Percentiles rank a stretch among this genome's conserved stretches.
phyloP scores from a whole-genome alignment of 2,888 invertebrate species.

The Esperia sulphurella region DNA sequence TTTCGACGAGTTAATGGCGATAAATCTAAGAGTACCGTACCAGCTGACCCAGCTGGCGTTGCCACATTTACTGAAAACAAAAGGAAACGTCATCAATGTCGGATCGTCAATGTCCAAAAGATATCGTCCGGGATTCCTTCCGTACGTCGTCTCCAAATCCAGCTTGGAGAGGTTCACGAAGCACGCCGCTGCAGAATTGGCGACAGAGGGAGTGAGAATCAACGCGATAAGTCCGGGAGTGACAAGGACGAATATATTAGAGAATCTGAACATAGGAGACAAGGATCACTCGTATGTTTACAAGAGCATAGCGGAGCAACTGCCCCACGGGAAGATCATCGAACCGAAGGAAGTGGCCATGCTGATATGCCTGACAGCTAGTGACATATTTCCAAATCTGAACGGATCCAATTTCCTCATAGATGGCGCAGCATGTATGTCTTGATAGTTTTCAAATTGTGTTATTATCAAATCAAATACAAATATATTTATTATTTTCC shows the following conservation, averaged over 20 bases:
- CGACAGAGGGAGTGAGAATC: conserved; percentile 39
- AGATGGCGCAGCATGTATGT: conserved; percentile 35
- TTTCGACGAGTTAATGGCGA: conserved; percentile 43
- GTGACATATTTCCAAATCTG: conserved; percentile 41
- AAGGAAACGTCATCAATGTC: conserved; percentile 46
- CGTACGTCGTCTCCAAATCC: conserved; percentile 36
- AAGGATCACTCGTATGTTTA: conserved; percentile 19
- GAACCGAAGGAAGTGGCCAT: conserved; percentile 40
- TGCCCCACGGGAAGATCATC: conserved; percentile 31
- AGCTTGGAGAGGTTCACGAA: conserved; percentile 38
- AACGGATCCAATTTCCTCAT: conserved; percentile 41
- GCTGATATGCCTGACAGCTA: conserved; percentile 40
- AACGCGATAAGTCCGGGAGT: conserved; percentile 43
- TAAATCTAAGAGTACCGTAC: conserved; percentile 45
- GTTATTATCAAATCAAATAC: not conserved
- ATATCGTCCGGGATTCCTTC: conserved; percentile 34
- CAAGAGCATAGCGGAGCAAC: conserved; percentile 20
- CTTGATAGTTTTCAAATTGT: not conserved
- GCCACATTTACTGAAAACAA: conserved; percentile 40
- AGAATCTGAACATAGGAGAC: conserved; percentile 27
- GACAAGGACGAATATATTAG: conserved; percentile 36
- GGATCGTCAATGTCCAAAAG: conserved; percentile 34
- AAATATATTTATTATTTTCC: too few relatives aligned
- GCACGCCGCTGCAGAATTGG: conserved; percentile 38
- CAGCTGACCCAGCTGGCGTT: conserved; percentile 35